Evolutionary conservation across 1,140 invertebrate species (phyloP), one percentile per base, ranked within the genome.

Genomic region (Agrypnia vestita): DNA sequence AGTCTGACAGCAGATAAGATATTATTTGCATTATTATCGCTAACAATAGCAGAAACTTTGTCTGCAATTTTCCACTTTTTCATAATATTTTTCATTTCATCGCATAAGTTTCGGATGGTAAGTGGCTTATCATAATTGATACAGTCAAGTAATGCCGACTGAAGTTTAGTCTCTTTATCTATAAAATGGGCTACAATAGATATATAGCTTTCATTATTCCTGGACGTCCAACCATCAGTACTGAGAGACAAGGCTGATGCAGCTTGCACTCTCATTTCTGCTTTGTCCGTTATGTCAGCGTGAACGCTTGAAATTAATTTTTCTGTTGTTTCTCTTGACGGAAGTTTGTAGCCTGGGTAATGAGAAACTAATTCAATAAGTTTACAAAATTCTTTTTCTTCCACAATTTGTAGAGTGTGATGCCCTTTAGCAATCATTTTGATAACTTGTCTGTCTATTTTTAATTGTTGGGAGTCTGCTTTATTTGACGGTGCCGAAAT

Each of bases 221-320:
- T 61, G 7, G 56, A 61, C 3, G 56, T 61, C 56, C 56, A 61
- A 4, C 61, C 21, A 35, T 64, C 61, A 9, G 61, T 64, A 13
- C 21, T 64, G 4, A 64, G 21, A 64, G 0, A 64, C 3, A 64
- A 21, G 21, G 7, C 19, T 10, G n/a, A 12, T 13, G 21, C 21
- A 10, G 10, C 8, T 1, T 10, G 3, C 15, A 64, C 6, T 4
- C 43, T 35, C 0, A 0, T 11, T 35, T 35, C 11, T 25, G 43
- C 61, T 11, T 13, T 21, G 12, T 64, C 21, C 21, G n/a, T 64
- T 11, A 35, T 43, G 4, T 1, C 3, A 11, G 11, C 43, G 10
- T 35, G n/a, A 4, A 35, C 7, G 11, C 15, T 9, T 12, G 19
- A 11, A 25, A 64, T 25, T 35, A 64, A 35, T 10, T 11, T 35